These are phyloP conservation scores for Meloidogyne exigua DNA, from an alignment of 1,140 invertebrate genomes.

Conservation along the genomic window DNA sequence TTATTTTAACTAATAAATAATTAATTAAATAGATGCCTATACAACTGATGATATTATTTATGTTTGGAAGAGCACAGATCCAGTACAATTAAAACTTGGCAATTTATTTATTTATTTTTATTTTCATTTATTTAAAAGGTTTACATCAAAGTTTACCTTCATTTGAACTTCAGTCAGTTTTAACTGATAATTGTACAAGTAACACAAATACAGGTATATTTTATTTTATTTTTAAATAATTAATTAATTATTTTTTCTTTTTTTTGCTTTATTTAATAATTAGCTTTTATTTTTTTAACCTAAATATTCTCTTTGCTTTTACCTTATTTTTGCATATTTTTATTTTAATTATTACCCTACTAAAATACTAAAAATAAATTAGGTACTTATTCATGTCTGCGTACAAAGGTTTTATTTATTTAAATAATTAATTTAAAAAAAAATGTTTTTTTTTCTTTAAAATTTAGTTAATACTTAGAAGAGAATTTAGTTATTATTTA, in stretches of 20 bases:
- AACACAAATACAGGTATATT: conserved; percentile 80
- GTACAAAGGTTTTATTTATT: conserved; percentile 74
- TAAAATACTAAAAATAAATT: conserved; percentile 11
- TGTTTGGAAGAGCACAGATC: conserved; percentile 86
- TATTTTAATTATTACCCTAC: neutral
- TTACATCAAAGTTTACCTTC: conserved; percentile 71
- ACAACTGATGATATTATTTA: conserved; percentile 89
- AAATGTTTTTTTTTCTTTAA: too few species aligned
- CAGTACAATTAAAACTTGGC: conserved; percentile 89
- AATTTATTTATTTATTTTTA: conserved; percentile 67
- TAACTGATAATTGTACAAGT: conserved; percentile 88
- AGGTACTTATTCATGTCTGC: conserved; percentile 71
- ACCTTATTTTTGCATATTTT: conserved; percentile 8
- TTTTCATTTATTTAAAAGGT: neutral
- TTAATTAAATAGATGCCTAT: conserved; percentile 84
- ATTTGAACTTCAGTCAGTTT: conserved; percentile 85
- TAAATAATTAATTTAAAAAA: too few species aligned
- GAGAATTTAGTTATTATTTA: conserved; percentile 94
- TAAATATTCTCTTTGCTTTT: neutral
- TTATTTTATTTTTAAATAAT: neutral
- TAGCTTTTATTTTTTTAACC: conserved; percentile 8
- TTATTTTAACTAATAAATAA: too few species aligned
- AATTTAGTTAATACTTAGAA: conserved; percentile 77
- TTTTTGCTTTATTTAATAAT: conserved; percentile 6
- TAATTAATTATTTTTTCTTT: neutral